Evolutionary conservation across 2,888 invertebrate species (phyloP).

Genomic region (Eumacrocentrus americanus): DNA sequence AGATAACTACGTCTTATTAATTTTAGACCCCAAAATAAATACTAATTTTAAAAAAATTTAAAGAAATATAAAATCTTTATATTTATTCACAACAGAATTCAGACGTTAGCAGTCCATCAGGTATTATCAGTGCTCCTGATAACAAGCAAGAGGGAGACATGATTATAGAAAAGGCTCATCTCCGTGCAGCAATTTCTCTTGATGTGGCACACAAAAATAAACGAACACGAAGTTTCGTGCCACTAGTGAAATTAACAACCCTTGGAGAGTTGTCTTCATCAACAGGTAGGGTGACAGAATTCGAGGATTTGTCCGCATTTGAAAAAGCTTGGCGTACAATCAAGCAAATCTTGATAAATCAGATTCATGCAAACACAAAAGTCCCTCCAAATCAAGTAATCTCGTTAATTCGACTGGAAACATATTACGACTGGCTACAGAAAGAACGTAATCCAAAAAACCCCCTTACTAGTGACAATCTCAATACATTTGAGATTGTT

Average conservation of each 20-base stretch:
- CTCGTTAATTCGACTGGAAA: conserved; percentile 38
- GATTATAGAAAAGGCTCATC: conserved; percentile 11
- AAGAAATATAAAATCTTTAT: too few relatives aligned
- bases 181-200: conserved; percentile 39
- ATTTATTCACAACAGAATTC: not conserved
- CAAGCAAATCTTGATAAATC: conserved; percentile 48
- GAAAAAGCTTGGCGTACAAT: conserved; percentile 50
- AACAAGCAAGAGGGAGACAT: not conserved
- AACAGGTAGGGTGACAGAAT: not conserved
- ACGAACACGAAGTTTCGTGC: not conserved
- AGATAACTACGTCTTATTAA: not conserved
- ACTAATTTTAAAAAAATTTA: not conserved
- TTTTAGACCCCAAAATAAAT: not conserved
- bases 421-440: conserved; percentile 42
- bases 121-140: not conserved
- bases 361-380: conserved; percentile 43
- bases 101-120: not conserved
- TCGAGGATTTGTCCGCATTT: conserved; percentile 27
- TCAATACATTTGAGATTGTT: conserved; percentile 37
- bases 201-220: conserved; percentile 23
- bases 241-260: conserved; percentile 5
- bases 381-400: conserved; percentile 35
- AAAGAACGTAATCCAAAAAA: conserved; percentile 39
- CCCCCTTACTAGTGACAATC: conserved; percentile 22
- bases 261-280: not conserved